phyloP scores from a whole-genome alignment of 2,888 invertebrate genomes.

The Amblyjoppa fuscipennis region DNA sequence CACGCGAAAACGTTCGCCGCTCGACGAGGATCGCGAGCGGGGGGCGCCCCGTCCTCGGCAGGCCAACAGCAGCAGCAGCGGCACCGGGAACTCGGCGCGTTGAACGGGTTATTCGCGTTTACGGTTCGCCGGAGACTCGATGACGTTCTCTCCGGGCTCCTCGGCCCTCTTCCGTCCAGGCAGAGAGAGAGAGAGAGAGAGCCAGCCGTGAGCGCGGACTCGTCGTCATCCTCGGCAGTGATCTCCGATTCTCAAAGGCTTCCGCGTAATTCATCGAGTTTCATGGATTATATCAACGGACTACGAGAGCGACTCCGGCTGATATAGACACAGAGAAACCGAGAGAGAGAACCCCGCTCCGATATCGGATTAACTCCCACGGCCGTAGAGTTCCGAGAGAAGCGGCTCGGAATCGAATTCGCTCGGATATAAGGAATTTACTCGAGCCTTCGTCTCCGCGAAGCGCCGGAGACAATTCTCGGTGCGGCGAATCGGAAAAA shows the following conservation, averaged over 20 bases:
- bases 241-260: slow-evolving; percentile 28
- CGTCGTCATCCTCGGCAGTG: slow-evolving; percentile 5
- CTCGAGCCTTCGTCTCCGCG: not conserved
- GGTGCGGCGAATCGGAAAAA: not conserved
- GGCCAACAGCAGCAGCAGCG: slow-evolving; percentile 31
- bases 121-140: slow-evolving; percentile 62
- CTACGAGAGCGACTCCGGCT: not conserved
- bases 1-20: slow-evolving; percentile 61
- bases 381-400: slow-evolving; percentile 1
- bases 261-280: slow-evolving; percentile 19
- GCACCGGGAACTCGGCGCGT: not conserved
- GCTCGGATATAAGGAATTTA: not conserved
- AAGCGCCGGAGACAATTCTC: not conserved
- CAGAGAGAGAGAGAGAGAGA: not conserved
- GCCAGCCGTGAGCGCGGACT: not conserved
- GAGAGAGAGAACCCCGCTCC: slow-evolving; percentile 6
- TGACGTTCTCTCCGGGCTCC: slow-evolving; percentile 55
- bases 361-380: slow-evolving; percentile 24
- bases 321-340: not conserved
- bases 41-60: slow-evolving; percentile 28
- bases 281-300: slow-evolving; percentile 24
- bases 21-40: slow-evolving; percentile 13
- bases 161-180: not conserved
- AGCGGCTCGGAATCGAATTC: slow-evolving; percentile 26
- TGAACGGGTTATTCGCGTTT: slow-evolving; percentile 68